phyloP scores from a whole-genome alignment of 1,140 invertebrate species.

The Charaxes varanes region DNA sequence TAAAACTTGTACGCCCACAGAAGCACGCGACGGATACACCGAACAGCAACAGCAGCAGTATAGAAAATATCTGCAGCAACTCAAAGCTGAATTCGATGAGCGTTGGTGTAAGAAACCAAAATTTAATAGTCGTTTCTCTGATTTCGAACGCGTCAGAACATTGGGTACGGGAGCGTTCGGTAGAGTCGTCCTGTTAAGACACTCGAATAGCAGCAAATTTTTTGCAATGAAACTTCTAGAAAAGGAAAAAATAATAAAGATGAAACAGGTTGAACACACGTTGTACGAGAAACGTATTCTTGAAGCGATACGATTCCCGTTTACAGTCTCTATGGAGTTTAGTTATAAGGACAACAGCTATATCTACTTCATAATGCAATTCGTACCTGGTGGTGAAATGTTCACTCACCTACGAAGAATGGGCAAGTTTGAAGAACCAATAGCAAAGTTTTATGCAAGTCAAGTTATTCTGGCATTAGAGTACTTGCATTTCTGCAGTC shows the following conservation, averaged over 20 bases:
- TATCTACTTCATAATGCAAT: slow-evolving; percentile 89
- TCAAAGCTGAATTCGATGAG: slow-evolving; percentile 53
- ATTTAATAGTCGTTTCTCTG: slow-evolving; percentile 34
- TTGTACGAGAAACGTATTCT: slow-evolving; percentile 91
- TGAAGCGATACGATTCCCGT: slow-evolving; percentile 87
- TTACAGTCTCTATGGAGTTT: slow-evolving; percentile 87
- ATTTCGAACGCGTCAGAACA: slow-evolving; percentile 65
- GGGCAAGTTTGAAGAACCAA: slow-evolving; percentile 85
- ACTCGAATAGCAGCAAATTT: slow-evolving; percentile 75
- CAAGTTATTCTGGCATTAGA: slow-evolving; percentile 95
- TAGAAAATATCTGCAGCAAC: slow-evolving; percentile 44
- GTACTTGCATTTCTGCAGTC: slow-evolving; percentile 93
- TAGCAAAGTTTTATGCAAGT: slow-evolving; percentile 93
- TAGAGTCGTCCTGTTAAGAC: slow-evolving; percentile 87
- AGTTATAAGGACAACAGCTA: slow-evolving; percentile 91
- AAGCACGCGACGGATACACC: slow-evolving; percentile 48
- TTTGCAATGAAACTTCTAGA: slow-evolving; percentile 95
- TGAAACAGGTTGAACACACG: slow-evolving; percentile 91
- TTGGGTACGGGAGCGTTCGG: slow-evolving; percentile 94
- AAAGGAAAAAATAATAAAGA: slow-evolving; percentile 89
- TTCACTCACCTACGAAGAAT: slow-evolving; percentile 84
- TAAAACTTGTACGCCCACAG: slow-evolving; percentile 26
- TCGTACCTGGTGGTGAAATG: slow-evolving; percentile 89
- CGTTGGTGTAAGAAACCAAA: slow-evolving; percentile 43
- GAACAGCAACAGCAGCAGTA: slow-evolving; percentile 57